These are phyloP conservation scores for Phorcus lineatus DNA, from an alignment of 2,888 invertebrate species.

Conservation along the genomic window DNA sequence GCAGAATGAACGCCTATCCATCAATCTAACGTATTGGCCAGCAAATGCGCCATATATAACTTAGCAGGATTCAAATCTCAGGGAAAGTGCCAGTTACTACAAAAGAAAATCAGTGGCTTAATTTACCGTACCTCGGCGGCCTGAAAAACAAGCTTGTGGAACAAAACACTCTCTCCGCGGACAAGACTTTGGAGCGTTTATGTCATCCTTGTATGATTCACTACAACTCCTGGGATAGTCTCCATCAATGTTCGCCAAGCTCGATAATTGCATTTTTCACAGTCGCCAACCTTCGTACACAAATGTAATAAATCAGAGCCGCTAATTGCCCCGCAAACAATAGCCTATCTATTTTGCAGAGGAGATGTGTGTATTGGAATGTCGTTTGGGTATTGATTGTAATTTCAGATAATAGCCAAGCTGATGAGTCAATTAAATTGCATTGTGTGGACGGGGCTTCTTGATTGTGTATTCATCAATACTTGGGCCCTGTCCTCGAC, in stretches of 20 bases:
- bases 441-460: conserved; percentile 41
- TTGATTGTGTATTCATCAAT: conserved; percentile 33
- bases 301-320: conserved; percentile 39
- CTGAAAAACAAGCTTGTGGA: neutral
- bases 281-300: conserved; percentile 34
- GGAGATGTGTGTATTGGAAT: conserved; percentile 41
- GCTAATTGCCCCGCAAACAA: conserved; percentile 44
- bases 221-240: conserved; percentile 41
- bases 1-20: too few species aligned
- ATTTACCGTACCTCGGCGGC: conserved; percentile 4
- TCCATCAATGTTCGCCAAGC: conserved; percentile 39
- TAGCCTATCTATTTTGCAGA: conserved; percentile 37
- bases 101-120: conserved; percentile 3
- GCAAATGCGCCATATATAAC: neutral
- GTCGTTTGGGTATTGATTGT: conserved; percentile 46
- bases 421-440: conserved; percentile 55
- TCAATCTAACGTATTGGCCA: neutral
- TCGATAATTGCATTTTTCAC: conserved; percentile 44
- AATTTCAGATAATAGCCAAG: conserved; percentile 45
- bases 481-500: conserved; percentile 18
- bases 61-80: neutral
- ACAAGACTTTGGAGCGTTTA: conserved; percentile 8
- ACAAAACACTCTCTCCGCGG: conserved; percentile 5
- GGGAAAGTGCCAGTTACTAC: neutral
- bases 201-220: conserved; percentile 36